Conservation (phyloP, 2,113 vertebrate genomes). For the Lycocorax pyrrhopterus region DNA sequence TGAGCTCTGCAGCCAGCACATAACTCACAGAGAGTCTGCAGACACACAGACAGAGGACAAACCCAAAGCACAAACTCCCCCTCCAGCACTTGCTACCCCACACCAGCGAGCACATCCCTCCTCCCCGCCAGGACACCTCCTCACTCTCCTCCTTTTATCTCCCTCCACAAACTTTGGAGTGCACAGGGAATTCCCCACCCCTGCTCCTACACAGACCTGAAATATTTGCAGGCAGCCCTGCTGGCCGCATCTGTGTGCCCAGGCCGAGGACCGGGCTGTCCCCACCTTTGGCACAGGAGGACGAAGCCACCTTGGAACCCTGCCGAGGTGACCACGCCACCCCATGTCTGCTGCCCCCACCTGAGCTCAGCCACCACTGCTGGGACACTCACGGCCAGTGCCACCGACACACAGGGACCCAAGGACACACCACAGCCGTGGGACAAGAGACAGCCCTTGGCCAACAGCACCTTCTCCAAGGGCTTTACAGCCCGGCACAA, state of each 20-base stretch:
- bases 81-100: accelerated
- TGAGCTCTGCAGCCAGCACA: neutral
- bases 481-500: neutral
- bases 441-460: neutral
- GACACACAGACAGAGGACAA: neutral
- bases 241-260: accelerated
- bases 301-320: neutral
- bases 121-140: accelerated
- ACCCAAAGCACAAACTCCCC: neutral
- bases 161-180: neutral
- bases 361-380: neutral
- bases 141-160: neutral
- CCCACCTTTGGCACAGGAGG: neutral
- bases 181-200: neutral
- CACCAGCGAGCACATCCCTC: accelerated
- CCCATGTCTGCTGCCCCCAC: neutral
- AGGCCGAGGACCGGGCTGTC: accelerated
- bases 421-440: accelerated
- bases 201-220: neutral
- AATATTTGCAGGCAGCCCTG: neutral
- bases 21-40: neutral
- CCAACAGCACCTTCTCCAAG: neutral
- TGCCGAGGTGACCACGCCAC: too few relatives aligned
- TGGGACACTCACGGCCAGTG: neutral
- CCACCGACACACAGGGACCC: accelerated